These are phyloP conservation scores for Bellardia bayeri DNA, from an alignment of 2,888 invertebrate species.

Conservation along the genomic window DNA sequence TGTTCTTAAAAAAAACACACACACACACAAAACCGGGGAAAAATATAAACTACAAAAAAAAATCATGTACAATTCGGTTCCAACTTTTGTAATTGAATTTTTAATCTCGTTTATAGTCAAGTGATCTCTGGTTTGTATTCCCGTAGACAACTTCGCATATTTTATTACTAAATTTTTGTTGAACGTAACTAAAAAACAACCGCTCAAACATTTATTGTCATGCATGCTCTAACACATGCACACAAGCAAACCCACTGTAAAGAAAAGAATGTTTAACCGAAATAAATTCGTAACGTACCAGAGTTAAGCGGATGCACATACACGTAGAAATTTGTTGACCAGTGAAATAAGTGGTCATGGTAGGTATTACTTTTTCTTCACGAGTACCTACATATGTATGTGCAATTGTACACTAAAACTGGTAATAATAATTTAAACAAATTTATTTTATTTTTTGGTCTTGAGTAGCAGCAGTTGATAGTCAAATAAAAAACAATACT, in stretches of 20 bases:
- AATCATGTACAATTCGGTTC: slow-evolving; percentile 78
- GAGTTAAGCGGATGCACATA: slow-evolving; percentile 15
- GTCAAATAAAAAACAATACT: slow-evolving; percentile 12
- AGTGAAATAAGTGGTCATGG: slow-evolving; percentile 57
- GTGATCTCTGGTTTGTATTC: slow-evolving; percentile 82
- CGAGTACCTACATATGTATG: not conserved
- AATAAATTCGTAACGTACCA: slow-evolving; percentile 32
- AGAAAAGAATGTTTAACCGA: slow-evolving; percentile 21
- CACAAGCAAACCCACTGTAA: not conserved
- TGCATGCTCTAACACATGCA: not conserved
- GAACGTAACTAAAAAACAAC: not conserved
- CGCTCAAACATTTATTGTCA: not conserved
- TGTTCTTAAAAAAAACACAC: not conserved
- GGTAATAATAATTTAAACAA: too few relatives aligned
- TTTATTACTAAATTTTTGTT: slow-evolving; percentile 77
- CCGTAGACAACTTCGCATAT: slow-evolving; percentile 80
- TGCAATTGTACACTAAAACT: too few relatives aligned
- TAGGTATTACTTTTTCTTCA: slow-evolving; percentile 2
- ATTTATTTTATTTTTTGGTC: not conserved
- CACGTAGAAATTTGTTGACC: slow-evolving; percentile 55
- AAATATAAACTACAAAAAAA: slow-evolving; percentile 23
- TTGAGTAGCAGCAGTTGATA: slow-evolving; percentile 11
- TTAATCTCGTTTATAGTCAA: slow-evolving; percentile 84
- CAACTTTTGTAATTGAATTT: slow-evolving; percentile 84
- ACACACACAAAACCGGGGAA: slow-evolving; percentile 30